These are phyloP conservation scores for Artemia sp. DNA, from an alignment of 2,888 invertebrate genomes.

Conservation along the genomic window DNA sequence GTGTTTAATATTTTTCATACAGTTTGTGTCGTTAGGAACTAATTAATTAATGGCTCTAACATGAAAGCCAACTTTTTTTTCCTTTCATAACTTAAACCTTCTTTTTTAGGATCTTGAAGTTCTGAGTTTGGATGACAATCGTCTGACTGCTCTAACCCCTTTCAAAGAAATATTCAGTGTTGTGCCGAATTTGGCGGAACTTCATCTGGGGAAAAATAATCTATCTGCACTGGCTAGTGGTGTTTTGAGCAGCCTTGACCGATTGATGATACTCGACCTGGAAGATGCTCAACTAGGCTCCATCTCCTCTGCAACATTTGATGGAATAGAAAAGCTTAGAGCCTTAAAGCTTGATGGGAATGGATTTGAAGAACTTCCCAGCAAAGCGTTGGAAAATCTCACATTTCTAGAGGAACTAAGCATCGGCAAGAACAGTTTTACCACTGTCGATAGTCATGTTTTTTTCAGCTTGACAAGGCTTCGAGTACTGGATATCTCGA, in stretches of 20 bases:
- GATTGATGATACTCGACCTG: conserved; percentile 55
- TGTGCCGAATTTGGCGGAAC: conserved; percentile 58
- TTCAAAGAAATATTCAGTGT: conserved; percentile 37
- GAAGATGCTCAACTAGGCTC: conserved; percentile 53
- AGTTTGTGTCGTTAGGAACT: too few species aligned
- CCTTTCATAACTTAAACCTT: too few species aligned
- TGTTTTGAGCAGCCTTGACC: conserved; percentile 56
- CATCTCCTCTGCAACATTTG: conserved; percentile 55
- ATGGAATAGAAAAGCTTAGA: conserved; percentile 44
- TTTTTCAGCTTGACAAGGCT: conserved; percentile 56
- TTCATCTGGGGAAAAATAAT: conserved; percentile 65
- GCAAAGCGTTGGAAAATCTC: conserved; percentile 47
- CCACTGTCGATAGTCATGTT: conserved; percentile 48
- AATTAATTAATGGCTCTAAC: too few species aligned
- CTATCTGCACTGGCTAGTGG: conserved; percentile 57
- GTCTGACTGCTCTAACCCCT: conserved; percentile 10
- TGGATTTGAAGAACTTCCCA: conserved; percentile 53
- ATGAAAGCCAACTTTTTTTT: too few species aligned
- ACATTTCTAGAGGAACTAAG: conserved; percentile 58
- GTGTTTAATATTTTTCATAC: too few species aligned
- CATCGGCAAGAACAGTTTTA: conserved; percentile 65
- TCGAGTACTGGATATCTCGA: conserved; percentile 36
- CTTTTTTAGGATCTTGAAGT: neutral
- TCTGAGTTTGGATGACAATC: neutral
- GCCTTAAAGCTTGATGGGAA: conserved; percentile 64